These are phyloP conservation scores for Corythornis vintsioides DNA, from an alignment of 2,113 vertebrate genomes.

Conservation along the genomic window DNA sequence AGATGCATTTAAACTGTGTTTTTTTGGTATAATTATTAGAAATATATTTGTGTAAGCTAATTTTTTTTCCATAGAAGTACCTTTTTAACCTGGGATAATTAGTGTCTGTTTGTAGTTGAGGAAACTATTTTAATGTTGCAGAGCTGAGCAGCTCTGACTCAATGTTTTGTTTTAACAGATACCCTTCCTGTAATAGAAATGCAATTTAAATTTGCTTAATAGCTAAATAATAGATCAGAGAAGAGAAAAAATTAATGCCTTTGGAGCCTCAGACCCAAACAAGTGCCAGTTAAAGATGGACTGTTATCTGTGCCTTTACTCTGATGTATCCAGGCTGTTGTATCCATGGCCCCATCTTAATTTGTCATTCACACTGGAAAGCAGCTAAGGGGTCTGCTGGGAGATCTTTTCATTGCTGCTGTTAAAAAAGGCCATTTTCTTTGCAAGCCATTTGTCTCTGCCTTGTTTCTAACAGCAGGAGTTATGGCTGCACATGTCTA, in stretches of 20 bases:
- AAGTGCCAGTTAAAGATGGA: background rate
- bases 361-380: constrained; percentile 35
- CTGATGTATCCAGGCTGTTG: background rate
- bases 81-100: background rate
- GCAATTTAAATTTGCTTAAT: background rate
- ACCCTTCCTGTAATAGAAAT: background rate
- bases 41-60: background rate
- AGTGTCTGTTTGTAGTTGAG: background rate
- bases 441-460: background rate
- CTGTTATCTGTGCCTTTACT: background rate
- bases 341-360: background rate
- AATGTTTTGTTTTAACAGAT: accelerated
- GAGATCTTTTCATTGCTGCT: background rate
- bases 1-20: background rate
- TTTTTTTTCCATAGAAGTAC: background rate
- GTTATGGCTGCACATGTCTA: background rate
- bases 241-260: background rate
- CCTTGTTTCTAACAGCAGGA: constrained; percentile 6
- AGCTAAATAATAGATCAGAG: background rate
- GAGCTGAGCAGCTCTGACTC: background rate
- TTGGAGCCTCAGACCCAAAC: background rate
- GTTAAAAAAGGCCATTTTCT: background rate
- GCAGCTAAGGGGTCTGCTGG: constrained; percentile 10
- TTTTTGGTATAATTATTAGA: background rate
- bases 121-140: background rate